A percentile compares a stretch with the other conserved stretches of the same genome.
phyloP scores from a whole-genome alignment of 2,797 vertebrate genomes.

The Hippopotamyrus pictus region DNA sequence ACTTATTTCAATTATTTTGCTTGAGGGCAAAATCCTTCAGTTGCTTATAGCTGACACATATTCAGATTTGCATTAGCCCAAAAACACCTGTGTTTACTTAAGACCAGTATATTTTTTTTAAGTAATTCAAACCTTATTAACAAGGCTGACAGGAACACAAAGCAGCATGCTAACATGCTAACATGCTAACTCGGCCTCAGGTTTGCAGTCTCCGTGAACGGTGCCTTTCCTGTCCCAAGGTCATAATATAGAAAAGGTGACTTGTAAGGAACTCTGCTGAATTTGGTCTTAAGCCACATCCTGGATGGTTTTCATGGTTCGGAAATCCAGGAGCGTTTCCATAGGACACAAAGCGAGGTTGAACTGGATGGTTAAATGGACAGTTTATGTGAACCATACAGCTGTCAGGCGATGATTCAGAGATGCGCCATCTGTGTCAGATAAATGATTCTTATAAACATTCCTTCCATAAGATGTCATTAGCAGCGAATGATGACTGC shows the following conservation, averaged over 20 bases:
- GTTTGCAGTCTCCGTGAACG: background rate
- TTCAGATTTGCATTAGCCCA: background rate
- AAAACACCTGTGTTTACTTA: background rate
- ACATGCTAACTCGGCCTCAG: background rate
- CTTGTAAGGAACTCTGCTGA: background rate
- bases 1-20: background rate
- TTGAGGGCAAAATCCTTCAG: background rate
- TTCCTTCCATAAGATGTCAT: background rate
- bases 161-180: background rate
- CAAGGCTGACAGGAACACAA: background rate
- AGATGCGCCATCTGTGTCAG: background rate
- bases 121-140: background rate
- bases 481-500: background rate
- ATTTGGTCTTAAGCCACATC: background rate
- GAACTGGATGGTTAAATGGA: background rate
- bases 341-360: background rate
- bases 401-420: background rate
- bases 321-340: background rate
- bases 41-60: background rate
- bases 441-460: background rate
- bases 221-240: background rate
- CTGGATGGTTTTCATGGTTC: background rate
- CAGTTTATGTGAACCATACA: background rate
- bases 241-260: background rate
- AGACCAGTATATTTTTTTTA: background rate